Evolutionary conservation across 2,888 invertebrate species (phyloP), one percentile per base, ranked within the genome.

Genomic region (Chelonus formosanus): DNA sequence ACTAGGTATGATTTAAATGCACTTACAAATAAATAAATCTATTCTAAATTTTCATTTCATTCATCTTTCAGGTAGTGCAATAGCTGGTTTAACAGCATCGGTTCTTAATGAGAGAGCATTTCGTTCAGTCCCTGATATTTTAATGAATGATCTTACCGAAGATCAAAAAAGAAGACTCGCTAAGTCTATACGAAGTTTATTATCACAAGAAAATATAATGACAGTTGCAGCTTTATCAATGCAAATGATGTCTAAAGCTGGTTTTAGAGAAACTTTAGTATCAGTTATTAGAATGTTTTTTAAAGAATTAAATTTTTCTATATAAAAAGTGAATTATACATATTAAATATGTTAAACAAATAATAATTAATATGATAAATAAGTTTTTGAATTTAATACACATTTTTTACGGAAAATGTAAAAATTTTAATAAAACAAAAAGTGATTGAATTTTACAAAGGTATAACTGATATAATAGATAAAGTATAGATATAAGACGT

Each of bases 81-180:
- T 69, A n/a, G 70, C 68, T 52, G 60, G 69, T 40, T 54, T 20
- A 8, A 10, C 64, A 7, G 56, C 70, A 32, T 60, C 58, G 8
- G 68, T 44, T 20, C 43, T 56, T 45, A 65, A 60, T 43, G 67
- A 59, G n/a, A 68, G 70, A 43, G 59, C 67, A 62, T 73, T 73
- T 20, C 67, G 67, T 60, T 71, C 73, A 32, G 71, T 71, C 5
- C 70, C 73, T 32, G 67, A 71, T 44, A 69, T 73, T 61, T 56
- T 73, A 52, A 8, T 36, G 5, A 47, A 63, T 5, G 70, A 71
- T 10, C 59, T 69, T 10, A 70, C 58, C n/a, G 4, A 32, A 45
- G 54, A 63, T 8, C 73, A 73, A 55, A 66, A 65, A 57, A 54
- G 67, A 62, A 67, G 61, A 54, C 63, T 73, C 4, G 67, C 67